Percentiles rank a stretch among this genome's conserved stretches.
These are phyloP conservation scores for Corythaixoides concolor DNA, from an alignment of 2,113 vertebrate genomes.

Conservation along the genomic window DNA sequence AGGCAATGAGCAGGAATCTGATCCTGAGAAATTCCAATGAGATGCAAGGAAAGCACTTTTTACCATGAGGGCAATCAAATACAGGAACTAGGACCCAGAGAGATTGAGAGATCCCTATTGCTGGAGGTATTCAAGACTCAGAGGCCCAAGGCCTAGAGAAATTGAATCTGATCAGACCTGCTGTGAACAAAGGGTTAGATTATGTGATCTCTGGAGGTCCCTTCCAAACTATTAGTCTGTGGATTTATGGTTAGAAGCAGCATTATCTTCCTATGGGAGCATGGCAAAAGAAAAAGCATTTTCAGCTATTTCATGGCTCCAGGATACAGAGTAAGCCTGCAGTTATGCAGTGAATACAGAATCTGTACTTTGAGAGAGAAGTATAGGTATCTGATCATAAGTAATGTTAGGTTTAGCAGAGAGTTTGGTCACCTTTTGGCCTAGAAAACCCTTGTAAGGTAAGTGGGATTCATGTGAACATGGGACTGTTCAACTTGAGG, in stretches of 20 bases:
- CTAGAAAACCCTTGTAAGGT: background rate
- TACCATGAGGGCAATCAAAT: background rate
- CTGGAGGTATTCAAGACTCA: background rate
- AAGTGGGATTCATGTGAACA: background rate
- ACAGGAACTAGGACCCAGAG: background rate
- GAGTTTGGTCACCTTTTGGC: background rate
- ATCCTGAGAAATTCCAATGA: background rate
- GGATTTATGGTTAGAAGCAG: background rate
- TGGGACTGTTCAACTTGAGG: background rate
- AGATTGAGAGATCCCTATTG: rapidly evolving
- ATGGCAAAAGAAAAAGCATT: background rate
- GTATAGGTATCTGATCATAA: background rate
- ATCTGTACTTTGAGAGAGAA: background rate
- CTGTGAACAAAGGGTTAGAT: background rate
- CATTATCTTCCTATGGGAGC: background rate
- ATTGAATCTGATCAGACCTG: background rate
- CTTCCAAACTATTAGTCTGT: background rate
- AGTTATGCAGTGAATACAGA: background rate
- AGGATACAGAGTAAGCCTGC: background rate
- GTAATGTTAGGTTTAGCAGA: background rate
- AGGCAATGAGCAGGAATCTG: background rate
- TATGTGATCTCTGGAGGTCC: background rate
- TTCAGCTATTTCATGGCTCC: background rate
- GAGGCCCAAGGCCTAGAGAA: background rate
- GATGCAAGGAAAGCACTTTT: background rate